Base-by-base conservation (phyloP, 2,797 vertebrate species). In the Mormyrops boulengeri region DNA sequence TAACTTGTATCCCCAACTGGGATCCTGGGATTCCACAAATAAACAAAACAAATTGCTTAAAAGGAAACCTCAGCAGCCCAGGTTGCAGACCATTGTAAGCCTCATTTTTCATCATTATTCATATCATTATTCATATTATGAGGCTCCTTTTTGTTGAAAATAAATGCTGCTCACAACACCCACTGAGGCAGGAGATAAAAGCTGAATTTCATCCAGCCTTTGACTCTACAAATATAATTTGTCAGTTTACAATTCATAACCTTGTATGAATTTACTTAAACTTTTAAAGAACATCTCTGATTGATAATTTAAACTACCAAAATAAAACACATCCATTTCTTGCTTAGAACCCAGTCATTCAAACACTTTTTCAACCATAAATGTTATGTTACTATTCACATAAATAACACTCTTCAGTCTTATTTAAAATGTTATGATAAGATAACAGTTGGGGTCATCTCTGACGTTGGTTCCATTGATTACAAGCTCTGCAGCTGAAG, bases 61-160 rank as follows among this genome's bases (percentile, higher is more conserved):
- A 89, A 55, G 22, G 62, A 60, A 85, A 66, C 60, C 50, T 49
- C 44, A 41, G 62, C 69, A 84, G 82, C n/a, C 88, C 91, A 91
- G 92, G 93, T 92, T 92, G 87, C 47, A 69, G 30, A 69, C 89
- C 84, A 89, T 47, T 17, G 34, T 88, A 89, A 77, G 0, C 8
- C 91, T 89, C 89, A 92, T 93, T 47, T 89, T 90, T 89, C 89
- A 90, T 92, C 82, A 89, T 91, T 91, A 90, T 89, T 86, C 91
- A 3, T 89, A 90, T 92, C 82, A 89, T 91, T 91, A 90, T 89
- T 86, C 92, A 3, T 89, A 84, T 93, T 92, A 85, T 91, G 85
- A 77, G 85, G 55, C 84, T 26, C 52, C 89, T 91, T 93, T 91
- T 91, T n/a, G 44, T 0, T 89, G 89, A 80, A 92, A 92, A 92